phyloP scores from a whole-genome alignment of 2,113 vertebrate species.

The Ellobius talpinus region DNA sequence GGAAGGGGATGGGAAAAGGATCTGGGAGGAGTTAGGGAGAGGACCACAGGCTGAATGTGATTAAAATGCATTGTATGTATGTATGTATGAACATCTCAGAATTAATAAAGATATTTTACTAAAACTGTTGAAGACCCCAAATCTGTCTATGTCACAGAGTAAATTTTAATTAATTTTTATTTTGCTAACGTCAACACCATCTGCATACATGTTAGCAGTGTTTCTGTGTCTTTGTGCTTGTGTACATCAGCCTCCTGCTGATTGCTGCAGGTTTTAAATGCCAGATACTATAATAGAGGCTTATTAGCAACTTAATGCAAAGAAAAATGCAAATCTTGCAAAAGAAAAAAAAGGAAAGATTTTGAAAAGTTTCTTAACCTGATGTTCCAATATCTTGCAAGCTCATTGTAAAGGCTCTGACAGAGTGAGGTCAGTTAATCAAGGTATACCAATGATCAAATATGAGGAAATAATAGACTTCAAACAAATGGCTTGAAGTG shows the following conservation, averaged over 20 bases:
- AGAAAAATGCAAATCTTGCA: background rate
- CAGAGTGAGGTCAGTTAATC: background rate
- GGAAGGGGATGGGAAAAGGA: too few relatives aligned
- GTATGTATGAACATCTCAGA: background rate
- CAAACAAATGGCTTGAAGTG: background rate
- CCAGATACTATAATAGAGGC: background rate
- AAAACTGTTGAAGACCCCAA: background rate
- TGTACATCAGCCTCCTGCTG: background rate
- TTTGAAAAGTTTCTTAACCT: background rate
- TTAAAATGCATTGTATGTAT: background rate
- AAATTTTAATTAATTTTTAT: background rate
- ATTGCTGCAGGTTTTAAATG: constrained; percentile 33
- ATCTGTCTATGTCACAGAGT: background rate
- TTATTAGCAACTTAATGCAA: background rate
- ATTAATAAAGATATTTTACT: background rate
- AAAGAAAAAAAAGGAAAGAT: background rate
- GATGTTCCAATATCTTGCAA: background rate
- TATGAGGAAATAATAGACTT: background rate
- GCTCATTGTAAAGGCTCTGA: background rate
- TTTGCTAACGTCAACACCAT: background rate
- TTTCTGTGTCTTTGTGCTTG: background rate
- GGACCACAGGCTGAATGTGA: background rate
- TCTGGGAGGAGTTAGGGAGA: background rate
- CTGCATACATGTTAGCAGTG: background rate
- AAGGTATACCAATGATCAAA: background rate